Conservation (phyloP, 2,888 invertebrate genomes). For the Stenolophus ochropezus region DNA sequence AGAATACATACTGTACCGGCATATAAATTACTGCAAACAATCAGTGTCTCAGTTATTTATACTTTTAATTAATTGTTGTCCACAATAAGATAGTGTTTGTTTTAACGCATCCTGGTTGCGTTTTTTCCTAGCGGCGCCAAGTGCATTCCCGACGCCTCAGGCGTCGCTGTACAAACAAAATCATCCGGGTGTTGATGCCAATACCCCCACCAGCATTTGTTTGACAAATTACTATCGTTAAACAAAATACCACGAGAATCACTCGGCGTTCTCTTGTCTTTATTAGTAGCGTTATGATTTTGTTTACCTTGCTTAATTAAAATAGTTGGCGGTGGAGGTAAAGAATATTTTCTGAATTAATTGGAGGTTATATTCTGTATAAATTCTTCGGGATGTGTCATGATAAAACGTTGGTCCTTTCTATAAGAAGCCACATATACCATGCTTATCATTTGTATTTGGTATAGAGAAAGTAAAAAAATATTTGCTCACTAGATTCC, state of each 20-base stretch:
- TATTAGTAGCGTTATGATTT: conserved; percentile 32
- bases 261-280: background rate
- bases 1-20: too few relatives aligned
- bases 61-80: background rate
- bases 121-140: background rate
- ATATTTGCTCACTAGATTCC: too few relatives aligned
- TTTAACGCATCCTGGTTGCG: background rate
- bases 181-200: conserved; percentile 32
- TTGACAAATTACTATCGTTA: conserved; percentile 21
- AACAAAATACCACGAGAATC: background rate
- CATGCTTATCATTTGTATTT: too few relatives aligned
- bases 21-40: background rate
- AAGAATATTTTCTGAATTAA: background rate
- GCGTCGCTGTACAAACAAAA: background rate
- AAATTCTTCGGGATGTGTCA: background rate
- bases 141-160: background rate
- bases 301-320: conserved; percentile 35
- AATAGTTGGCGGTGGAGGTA: conserved; percentile 8
- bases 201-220: conserved; percentile 5
- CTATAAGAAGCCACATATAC: background rate
- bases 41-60: background rate
- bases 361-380: background rate
- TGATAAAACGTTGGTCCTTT: background rate
- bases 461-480: too few relatives aligned
- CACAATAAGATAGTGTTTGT: background rate